phyloP scores from a whole-genome alignment of 1,140 invertebrate genomes.

The Brachionus asplanchnoidis region DNA sequence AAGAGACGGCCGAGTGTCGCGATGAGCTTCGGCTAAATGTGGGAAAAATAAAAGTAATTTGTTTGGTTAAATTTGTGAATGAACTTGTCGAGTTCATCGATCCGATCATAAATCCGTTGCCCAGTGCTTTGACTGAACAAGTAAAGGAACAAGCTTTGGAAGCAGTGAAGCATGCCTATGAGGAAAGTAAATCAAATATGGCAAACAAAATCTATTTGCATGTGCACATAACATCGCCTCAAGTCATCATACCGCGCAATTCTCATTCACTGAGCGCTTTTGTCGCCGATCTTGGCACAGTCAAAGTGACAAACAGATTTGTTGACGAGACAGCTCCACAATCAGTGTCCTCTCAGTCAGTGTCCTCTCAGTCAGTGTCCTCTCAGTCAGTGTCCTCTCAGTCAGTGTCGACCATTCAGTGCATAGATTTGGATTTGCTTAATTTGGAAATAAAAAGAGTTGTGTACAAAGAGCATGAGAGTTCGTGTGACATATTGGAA shows the following conservation, averaged over 20 bases:
- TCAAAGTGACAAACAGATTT: conserved; percentile 74
- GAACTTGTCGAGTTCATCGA: conserved; percentile 38
- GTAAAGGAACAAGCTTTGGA: conserved; percentile 39
- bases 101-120: conserved; percentile 28
- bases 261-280: conserved; percentile 73
- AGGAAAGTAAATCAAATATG: conserved; percentile 47
- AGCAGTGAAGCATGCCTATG: conserved; percentile 29
- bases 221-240: conserved; percentile 69
- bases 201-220: conserved; percentile 66
- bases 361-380: neutral
- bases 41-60: conserved; percentile 36
- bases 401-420: conserved; percentile 9
- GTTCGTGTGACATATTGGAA: conserved; percentile 43
- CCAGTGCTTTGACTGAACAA: conserved; percentile 27
- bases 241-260: conserved; percentile 71
- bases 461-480: conserved; percentile 48
- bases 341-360: no score
- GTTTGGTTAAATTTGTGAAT: conserved; percentile 38
- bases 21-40: neutral
- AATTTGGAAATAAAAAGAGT: conserved; percentile 56
- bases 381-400: no score
- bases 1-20: neutral
- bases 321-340: conserved; percentile 48
- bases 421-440: conserved; percentile 41
- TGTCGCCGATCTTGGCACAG: conserved; percentile 70